Percentiles rank a stretch among this genome's conserved stretches.
Conservation (phyloP, 2,888 invertebrate species). For the Metalampra italica region DNA sequence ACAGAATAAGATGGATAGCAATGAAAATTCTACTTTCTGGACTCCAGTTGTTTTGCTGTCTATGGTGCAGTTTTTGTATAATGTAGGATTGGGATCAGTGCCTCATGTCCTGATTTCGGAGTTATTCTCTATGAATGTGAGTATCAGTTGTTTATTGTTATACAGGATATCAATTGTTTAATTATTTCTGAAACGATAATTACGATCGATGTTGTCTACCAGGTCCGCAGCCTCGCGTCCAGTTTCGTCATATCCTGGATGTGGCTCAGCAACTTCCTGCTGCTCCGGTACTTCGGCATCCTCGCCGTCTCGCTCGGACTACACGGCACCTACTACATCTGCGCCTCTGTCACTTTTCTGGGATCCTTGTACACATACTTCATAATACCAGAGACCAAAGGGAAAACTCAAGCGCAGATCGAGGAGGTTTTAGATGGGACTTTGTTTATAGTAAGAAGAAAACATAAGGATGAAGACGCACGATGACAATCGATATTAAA, state of each 20-base stretch:
- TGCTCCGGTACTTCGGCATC: slow-evolving; percentile 64
- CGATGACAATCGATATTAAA: slow-evolving; percentile 46
- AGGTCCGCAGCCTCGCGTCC: slow-evolving; percentile 67
- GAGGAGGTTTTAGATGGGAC: slow-evolving; percentile 53
- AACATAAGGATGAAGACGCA: slow-evolving; percentile 35
- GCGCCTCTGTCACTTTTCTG: slow-evolving; percentile 56
- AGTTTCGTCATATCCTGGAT: slow-evolving; percentile 68
- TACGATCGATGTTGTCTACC: slow-evolving; percentile 7
- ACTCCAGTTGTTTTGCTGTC: slow-evolving; percentile 60
- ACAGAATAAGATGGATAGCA: slow-evolving; percentile 22
- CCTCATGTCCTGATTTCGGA: slow-evolving; percentile 69
- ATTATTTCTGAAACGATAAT: no score
- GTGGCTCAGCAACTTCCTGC: slow-evolving; percentile 66
- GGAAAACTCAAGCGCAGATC: slow-evolving; percentile 57
- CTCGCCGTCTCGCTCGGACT: slow-evolving; percentile 56
- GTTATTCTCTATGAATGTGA: slow-evolving; percentile 62
- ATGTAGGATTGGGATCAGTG: slow-evolving; percentile 69
- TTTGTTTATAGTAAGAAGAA: slow-evolving; percentile 33
- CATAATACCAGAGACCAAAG: slow-evolving; percentile 59
- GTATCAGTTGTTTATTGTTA: slow-evolving; percentile 25
- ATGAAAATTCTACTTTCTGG: slow-evolving; percentile 41
- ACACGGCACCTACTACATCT: slow-evolving; percentile 63
- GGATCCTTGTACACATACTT: slow-evolving; percentile 53
- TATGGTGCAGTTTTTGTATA: slow-evolving; percentile 59
- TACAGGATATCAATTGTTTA: no score